A percentile compares a stretch with the other conserved stretches of the same genome.
Conservation (phyloP, 2,888 invertebrate species). For the Plagodis pulveraria region DNA sequence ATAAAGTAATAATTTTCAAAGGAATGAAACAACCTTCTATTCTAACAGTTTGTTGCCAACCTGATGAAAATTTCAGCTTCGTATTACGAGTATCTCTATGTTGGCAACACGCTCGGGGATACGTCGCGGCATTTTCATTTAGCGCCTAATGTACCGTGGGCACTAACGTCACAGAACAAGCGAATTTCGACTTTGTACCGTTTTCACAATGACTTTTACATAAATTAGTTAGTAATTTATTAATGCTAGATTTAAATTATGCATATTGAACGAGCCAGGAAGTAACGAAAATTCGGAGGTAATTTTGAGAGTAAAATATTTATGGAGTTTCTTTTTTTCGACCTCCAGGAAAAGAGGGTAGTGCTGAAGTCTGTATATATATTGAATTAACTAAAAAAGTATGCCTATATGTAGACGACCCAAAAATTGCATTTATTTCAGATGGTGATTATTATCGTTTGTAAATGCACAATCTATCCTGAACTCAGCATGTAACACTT, state of each 20-base stretch:
- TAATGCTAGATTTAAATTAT: slow-evolving; percentile 41
- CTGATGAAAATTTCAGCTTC: no score
- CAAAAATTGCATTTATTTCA: no score
- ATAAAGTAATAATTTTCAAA: no score
- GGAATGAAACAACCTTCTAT: not conserved
- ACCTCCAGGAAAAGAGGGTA: no score
- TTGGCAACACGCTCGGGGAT: slow-evolving; percentile 35
- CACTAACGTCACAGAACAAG: slow-evolving; percentile 33
- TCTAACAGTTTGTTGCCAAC: slow-evolving; percentile 16
- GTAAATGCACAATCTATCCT: no score
- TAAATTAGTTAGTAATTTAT: slow-evolving; percentile 29
- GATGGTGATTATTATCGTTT: no score
- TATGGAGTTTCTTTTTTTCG: no score
- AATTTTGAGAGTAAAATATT: no score
- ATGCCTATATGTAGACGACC: no score
- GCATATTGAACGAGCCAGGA: slow-evolving; percentile 39
- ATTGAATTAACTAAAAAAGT: no score
- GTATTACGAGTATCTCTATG: slow-evolving; percentile 22
- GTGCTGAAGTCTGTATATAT: no score
- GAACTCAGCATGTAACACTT: no score
- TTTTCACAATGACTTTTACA: slow-evolving; percentile 24
- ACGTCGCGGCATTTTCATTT: slow-evolving; percentile 46
- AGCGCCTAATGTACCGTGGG: slow-evolving; percentile 48
- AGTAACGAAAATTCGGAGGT: slow-evolving; percentile 6
- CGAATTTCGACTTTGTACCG: slow-evolving; percentile 35